Percentiles rank a stretch among this genome's conserved stretches.
Conservation (phyloP, 1,140 invertebrate species). For the Neotoxoptera formosana region DNA sequence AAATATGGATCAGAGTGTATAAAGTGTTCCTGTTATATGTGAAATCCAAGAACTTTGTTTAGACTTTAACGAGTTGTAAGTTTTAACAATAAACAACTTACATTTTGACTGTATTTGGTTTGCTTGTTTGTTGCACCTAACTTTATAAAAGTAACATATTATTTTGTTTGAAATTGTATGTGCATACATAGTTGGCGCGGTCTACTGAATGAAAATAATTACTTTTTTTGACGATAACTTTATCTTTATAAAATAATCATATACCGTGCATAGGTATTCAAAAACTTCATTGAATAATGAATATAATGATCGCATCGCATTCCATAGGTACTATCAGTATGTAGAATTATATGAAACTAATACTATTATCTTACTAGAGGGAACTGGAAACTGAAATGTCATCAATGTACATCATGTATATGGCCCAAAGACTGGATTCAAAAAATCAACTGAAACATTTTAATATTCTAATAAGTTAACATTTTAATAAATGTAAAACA, state of each 20-base stretch:
- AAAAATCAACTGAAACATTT: too few species aligned
- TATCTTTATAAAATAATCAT: neutral
- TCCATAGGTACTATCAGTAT: neutral
- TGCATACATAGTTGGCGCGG: neutral
- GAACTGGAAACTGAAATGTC: too few species aligned
- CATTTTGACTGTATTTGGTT: slow-evolving; percentile 13
- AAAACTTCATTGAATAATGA: neutral
- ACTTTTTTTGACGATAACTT: neutral
- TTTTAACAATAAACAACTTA: slow-evolving; percentile 29
- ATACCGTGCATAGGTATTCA: neutral
- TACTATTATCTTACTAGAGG: too few species aligned
- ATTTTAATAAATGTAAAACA: too few species aligned
- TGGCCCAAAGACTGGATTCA: too few species aligned
- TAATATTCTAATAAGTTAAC: too few species aligned
- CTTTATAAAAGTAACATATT: slow-evolving; percentile 18
- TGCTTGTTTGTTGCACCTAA: neutral
- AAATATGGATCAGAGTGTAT: neutral
- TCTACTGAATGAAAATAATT: slow-evolving; percentile 17
- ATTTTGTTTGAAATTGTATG: neutral
- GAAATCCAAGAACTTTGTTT: slow-evolving; percentile 21
- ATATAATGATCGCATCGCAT: neutral
- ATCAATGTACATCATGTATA: too few species aligned
- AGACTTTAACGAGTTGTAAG: neutral
- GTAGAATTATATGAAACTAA: neutral
- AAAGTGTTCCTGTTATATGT: neutral